Conservation (phyloP, 1,140 invertebrate genomes). For the Drosophila rufa region DNA sequence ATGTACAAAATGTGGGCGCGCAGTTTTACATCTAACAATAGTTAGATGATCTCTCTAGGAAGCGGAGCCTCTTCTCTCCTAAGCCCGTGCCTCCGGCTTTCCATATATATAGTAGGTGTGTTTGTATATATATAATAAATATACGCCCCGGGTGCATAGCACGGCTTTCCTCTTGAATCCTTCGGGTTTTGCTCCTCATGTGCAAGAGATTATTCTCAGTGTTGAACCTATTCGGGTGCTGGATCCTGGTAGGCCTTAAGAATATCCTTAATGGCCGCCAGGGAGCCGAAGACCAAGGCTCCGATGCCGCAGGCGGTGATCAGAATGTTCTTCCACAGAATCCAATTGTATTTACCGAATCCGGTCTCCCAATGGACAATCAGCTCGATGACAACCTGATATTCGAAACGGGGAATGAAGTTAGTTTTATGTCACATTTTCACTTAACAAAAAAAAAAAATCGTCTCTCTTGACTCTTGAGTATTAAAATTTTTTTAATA, state of each 20-base stretch:
- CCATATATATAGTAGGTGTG: conserved; percentile 49
- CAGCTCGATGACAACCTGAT: conserved; percentile 75
- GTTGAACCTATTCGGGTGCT: conserved; percentile 32
- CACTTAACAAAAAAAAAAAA: too few relatives aligned
- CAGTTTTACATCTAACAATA: conserved; percentile 81
- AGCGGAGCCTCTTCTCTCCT: conserved; percentile 44
- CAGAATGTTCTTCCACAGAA: conserved; percentile 92
- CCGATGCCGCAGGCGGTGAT: conserved; percentile 90
- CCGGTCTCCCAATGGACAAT: conserved; percentile 87
- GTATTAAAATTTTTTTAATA: too few relatives aligned
- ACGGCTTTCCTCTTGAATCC: conserved; percentile 20
- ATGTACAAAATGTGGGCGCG: conserved; percentile 61
- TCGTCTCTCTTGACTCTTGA: too few relatives aligned
- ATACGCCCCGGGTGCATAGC: conserved; percentile 64
- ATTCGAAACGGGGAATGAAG: neutral
- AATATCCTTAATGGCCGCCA: conserved; percentile 91
- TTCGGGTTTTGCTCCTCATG: conserved; percentile 4
- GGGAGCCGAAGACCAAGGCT: conserved; percentile 93
- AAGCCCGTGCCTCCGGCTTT: conserved; percentile 47
- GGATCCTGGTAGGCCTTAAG: conserved; percentile 82
- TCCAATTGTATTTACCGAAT: conserved; percentile 89
- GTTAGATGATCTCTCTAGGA: conserved; percentile 71
- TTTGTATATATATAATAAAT: conserved; percentile 61
- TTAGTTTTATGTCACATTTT: neutral
- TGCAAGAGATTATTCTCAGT: conserved; percentile 28